Percentiles rank a stretch among this genome's conserved stretches.
Evolutionary conservation across 2,888 invertebrate genomes (phyloP).

Genomic region (Scaeva pyrastri): DNA sequence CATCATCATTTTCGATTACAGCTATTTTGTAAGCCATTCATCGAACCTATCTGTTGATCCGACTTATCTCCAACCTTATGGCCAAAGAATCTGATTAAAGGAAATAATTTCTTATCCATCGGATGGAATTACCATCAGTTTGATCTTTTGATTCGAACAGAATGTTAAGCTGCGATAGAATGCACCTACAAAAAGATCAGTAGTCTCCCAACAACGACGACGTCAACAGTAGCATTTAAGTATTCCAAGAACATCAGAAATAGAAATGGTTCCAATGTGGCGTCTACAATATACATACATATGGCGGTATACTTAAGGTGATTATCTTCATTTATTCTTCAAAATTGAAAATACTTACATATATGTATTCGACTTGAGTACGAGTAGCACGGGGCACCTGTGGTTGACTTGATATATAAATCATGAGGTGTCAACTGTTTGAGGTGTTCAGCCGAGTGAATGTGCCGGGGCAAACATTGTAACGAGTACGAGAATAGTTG

Average conservation of each 20-base stretch:
- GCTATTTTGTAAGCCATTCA: background rate
- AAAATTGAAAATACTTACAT: too few species aligned
- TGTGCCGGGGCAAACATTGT: conserved; percentile 50
- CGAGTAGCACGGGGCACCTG: conserved; percentile 56
- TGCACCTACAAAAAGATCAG: conserved; percentile 2
- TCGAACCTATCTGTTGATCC: conserved; percentile 37
- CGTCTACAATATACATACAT: background rate
- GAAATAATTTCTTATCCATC: conserved; percentile 35
- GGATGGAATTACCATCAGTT: conserved; percentile 34
- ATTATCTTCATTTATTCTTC: conserved; percentile 38
- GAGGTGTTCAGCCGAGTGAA: conserved; percentile 48
- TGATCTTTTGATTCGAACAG: conserved; percentile 22
- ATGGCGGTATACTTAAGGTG: conserved; percentile 38
- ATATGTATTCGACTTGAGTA: background rate
- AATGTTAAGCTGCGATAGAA: conserved; percentile 22
- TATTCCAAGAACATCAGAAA: background rate
- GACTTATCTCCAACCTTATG: conserved; percentile 32
- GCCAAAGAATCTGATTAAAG: conserved; percentile 20
- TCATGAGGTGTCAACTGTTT: conserved; percentile 64
- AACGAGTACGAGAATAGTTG: background rate
- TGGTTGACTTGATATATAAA: conserved; percentile 60
- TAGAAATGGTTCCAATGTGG: background rate
- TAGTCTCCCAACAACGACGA: too few species aligned
- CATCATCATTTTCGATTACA: background rate
- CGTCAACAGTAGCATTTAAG: conserved; percentile 2